Base-by-base conservation (phyloP, 2,888 invertebrate genomes). In the Timema podura region DNA sequence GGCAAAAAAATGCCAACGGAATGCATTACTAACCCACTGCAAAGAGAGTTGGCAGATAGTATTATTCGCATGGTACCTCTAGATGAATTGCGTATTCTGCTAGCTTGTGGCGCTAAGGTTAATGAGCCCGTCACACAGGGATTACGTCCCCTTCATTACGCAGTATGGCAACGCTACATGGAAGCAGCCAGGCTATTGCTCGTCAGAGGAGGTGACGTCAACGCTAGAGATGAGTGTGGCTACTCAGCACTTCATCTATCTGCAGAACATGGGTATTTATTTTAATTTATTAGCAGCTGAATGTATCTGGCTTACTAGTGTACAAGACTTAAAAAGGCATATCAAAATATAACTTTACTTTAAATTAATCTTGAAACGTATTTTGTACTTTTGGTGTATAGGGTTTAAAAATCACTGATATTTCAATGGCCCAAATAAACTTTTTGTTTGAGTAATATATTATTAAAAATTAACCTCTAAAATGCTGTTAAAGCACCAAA, bases 161-260 rank as follows among this genome's bases (percentile, higher is more conserved):
- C 96, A 0, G 92, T 95, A 74, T 95, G 94, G 90, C 92, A 93
- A 79, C 87, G 92, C 47, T 88, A 91, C 79, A 84, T 87, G 74
- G 93, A 93, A 76, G 94, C 94, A 0, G 91, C 92, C 0, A 87
- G 90, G 68, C 83, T 95, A 68, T 83, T 96, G 66, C 83, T 96
- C 59, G 92, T 93, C 0, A 84, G 93, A 49, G 94, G 93, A 8
- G 90, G 92, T 76, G 89, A 93, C 78, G 88, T 93, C 49, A 90
- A 93, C 79, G 91, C 92, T 0, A 86, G 88, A 0, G 95, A 95
- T 77, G 94, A 95, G 78, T 93, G 95, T 76, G 96, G 96, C 0
- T 96, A 95, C 81, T 93, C 95, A 70, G 92, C 96, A 0, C 81
- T 96, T 64, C 96, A 96, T 82, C 85, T 96, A 11, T 92, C 93